phyloP scores from a whole-genome alignment of 2,797 vertebrate genomes.

The Erpetoichthys calabaricus region DNA sequence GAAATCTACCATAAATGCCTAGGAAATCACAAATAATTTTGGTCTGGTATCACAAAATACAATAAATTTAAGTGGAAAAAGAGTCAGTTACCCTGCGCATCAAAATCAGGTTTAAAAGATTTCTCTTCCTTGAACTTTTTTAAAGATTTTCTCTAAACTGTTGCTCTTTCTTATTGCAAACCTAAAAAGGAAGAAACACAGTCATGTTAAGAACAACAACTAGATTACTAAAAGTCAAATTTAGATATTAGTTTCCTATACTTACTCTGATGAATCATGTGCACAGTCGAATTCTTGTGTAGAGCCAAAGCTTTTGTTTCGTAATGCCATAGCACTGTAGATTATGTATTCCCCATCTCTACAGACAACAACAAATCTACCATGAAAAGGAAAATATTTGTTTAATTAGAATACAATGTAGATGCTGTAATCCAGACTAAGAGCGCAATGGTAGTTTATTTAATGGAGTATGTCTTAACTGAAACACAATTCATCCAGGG shows the following conservation, averaged over 20 bases:
- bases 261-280: constrained; percentile 67
- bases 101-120: constrained; percentile 96
- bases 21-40: constrained; percentile 2
- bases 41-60: no score
- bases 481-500: no score
- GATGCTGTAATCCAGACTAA: no score
- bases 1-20: constrained; percentile 92
- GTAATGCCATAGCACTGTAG: constrained; percentile 63
- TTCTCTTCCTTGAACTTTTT: constrained; percentile 98
- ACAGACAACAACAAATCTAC: constrained; percentile 89
- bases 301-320: constrained; percentile 65
- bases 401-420: no score
- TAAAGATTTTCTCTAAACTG: constrained; percentile 93
- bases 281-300: constrained; percentile 66
- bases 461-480: no score
- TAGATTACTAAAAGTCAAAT: neutral
- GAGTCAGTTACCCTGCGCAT: constrained; percentile 71
- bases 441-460: no score
- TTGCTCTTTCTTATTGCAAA: constrained; percentile 91
- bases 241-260: constrained; percentile 2
- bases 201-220: no score
- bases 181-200: constrained; percentile 29
- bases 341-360: constrained; percentile 72
- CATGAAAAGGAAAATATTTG: constrained; percentile 5
- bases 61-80: constrained; percentile 9